Conservation (phyloP, 2,797 vertebrate species). For the Clarias laeviceps region DNA sequence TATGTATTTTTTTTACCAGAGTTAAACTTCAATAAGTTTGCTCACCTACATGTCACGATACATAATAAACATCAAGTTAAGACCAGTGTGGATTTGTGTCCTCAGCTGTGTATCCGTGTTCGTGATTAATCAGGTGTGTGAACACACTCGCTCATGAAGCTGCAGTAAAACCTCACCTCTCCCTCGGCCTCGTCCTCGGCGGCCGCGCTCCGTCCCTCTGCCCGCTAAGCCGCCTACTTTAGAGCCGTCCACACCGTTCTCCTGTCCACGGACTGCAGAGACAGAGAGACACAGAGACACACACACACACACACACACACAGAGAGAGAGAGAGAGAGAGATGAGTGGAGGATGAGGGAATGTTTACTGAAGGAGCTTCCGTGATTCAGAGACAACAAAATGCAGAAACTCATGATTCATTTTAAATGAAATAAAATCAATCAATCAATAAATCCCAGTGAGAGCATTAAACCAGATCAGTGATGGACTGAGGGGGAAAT, state of each 20-base stretch:
- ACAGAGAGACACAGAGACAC: too few relatives aligned
- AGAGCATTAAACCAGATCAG: not conserved
- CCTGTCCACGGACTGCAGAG: constrained; percentile 89
- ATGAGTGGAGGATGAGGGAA: too few relatives aligned
- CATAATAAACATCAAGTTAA: too few relatives aligned
- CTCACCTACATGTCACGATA: too few relatives aligned
- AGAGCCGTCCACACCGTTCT: constrained; percentile 90
- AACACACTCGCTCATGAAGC: not conserved
- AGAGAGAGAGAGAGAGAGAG: not conserved
- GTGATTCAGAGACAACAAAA: not conserved
- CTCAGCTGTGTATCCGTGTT: too few relatives aligned
- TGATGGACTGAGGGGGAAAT: not conserved
- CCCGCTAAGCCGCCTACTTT: constrained; percentile 84
- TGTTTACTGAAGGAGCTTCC: too few relatives aligned
- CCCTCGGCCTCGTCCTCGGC: constrained; percentile 92
- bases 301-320: not conserved
- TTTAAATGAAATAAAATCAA: not conserved
- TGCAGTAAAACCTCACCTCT: constrained; percentile 77
- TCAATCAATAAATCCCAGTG: not conserved
- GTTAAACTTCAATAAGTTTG: too few relatives aligned
- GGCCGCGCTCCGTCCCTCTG: constrained; percentile 90
- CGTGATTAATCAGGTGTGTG: too few relatives aligned
- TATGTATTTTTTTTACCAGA: too few relatives aligned
- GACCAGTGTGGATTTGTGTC: too few relatives aligned
- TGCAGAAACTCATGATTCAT: not conserved